Conservation (phyloP, 1,140 invertebrate genomes). For the Pogonomyrmex barbatus region DNA sequence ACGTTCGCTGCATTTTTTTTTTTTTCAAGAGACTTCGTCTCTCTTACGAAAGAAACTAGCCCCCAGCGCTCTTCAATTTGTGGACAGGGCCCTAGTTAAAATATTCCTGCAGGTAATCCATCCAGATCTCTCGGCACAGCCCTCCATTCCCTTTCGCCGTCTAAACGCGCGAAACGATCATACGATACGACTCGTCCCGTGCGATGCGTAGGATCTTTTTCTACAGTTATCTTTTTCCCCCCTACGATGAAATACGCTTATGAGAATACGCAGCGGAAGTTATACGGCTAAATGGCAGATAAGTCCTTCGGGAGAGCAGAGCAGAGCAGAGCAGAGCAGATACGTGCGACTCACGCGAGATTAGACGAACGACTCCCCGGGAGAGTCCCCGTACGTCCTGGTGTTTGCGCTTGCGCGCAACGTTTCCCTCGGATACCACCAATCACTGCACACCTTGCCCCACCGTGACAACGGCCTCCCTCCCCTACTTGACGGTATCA, state of each 20-base stretch:
- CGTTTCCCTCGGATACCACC: constrained; percentile 48
- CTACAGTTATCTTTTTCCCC: constrained; percentile 23
- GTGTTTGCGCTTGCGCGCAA: constrained; percentile 77
- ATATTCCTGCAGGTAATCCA: constrained; percentile 52
- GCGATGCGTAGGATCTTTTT: constrained; percentile 21
- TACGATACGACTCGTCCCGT: constrained; percentile 26
- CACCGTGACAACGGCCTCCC: constrained; percentile 55
- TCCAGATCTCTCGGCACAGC: constrained; percentile 40
- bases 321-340: constrained; percentile 53
- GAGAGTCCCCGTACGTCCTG: constrained; percentile 68
- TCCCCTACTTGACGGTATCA: constrained; percentile 67
- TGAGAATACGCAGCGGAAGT: constrained; percentile 47
- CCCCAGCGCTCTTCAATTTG: constrained; percentile 38
- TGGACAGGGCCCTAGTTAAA: constrained; percentile 43
- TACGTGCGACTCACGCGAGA: constrained; percentile 84
- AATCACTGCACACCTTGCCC: constrained; percentile 62
- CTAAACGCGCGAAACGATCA: constrained; percentile 49
- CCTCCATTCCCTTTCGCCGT: constrained; percentile 17
- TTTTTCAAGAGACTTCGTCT: constrained; percentile 5
- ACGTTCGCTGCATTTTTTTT: constrained; percentile 39
- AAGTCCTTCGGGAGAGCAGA: constrained; percentile 45
- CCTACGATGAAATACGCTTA: constrained; percentile 42
- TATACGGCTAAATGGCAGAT: constrained; percentile 41
- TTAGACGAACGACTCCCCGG: constrained; percentile 84
- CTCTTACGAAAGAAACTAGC: constrained; percentile 20